phyloP scores from a whole-genome alignment of 2,797 vertebrate species.

The Tinamus major region DNA sequence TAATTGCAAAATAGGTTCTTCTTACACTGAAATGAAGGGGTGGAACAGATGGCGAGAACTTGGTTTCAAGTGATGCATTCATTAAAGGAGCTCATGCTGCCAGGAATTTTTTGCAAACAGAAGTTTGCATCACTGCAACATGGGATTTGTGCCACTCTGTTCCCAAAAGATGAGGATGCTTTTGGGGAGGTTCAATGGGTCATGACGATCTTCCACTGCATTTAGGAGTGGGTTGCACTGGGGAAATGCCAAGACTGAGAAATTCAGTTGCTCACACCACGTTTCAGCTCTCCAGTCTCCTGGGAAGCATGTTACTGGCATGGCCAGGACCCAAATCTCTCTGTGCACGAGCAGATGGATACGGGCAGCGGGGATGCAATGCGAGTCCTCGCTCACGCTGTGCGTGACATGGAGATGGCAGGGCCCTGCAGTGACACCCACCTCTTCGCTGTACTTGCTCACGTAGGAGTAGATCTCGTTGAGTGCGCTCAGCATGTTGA shows the following conservation, averaged over 20 bases:
- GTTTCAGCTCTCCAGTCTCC: not conserved
- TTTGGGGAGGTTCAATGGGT: not conserved
- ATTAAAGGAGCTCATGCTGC: conserved; percentile 55
- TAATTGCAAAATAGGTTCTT: conserved; percentile 63
- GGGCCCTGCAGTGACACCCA: conserved; percentile 51
- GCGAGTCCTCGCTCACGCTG: accelerated
- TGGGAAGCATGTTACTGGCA: accelerated
- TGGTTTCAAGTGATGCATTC: conserved; percentile 69
- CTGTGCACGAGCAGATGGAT: not conserved
- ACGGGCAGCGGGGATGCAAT: accelerated
- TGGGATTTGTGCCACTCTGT: not conserved
- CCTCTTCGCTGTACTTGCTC: conserved; percentile 99
- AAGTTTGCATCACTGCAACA: not conserved
- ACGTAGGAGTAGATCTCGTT: conserved; percentile 98
- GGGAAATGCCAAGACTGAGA: not conserved
- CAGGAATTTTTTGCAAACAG: conserved; percentile 54
- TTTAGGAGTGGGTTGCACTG: not conserved
- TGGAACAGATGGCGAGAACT: conserved; percentile 69
- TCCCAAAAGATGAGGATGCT: not conserved
- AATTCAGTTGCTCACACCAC: not conserved
- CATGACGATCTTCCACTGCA: not conserved
- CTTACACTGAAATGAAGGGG: conserved; percentile 51
- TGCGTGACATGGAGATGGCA: accelerated
- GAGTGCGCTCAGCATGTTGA: conserved; percentile 97
- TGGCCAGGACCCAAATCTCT: accelerated